Percentiles rank a stretch among this genome's conserved stretches.
These are phyloP conservation scores for Periphyllus acericola DNA, from an alignment of 2,888 invertebrate species.

Conservation along the genomic window DNA sequence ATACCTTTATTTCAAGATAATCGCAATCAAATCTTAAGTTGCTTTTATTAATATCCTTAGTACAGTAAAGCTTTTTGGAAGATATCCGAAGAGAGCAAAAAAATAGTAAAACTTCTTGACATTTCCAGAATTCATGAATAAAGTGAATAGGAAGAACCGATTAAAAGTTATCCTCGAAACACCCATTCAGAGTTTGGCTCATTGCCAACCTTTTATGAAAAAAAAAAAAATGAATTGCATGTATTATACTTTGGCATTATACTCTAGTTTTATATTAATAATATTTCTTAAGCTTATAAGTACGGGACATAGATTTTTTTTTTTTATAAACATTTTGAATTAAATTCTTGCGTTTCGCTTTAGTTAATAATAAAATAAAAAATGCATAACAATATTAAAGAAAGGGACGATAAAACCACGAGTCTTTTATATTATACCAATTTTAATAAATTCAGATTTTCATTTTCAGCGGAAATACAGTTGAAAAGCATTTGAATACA, in stretches of 20 bases:
- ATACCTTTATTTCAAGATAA: not conserved
- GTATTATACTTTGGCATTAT: slow-evolving; percentile 26
- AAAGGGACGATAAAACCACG: not conserved
- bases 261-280: not conserved
- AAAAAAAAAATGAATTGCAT: slow-evolving; percentile 23
- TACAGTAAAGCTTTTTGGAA: not conserved
- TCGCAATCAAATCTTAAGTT: not conserved
- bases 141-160: slow-evolving; percentile 13
- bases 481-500: not conserved
- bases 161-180: slow-evolving; percentile 40
- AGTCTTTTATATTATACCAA: not conserved
- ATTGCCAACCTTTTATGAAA: slow-evolving; percentile 27
- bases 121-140: slow-evolving; percentile 43
- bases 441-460: not conserved
- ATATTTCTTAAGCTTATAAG: slow-evolving; percentile 14
- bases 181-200: slow-evolving; percentile 32
- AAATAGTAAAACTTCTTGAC: slow-evolving; percentile 31
- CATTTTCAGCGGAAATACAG: not conserved
- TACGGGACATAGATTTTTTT: slow-evolving; percentile 22
- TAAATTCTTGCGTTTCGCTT: not conserved
- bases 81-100: not conserved
- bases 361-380: not conserved
- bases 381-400: not conserved
- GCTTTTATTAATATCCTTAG: not conserved
- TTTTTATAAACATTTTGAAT: slow-evolving; percentile 25